phyloP scores from a whole-genome alignment of 2,797 vertebrate genomes.

The Microcaecilia unicolor region DNA sequence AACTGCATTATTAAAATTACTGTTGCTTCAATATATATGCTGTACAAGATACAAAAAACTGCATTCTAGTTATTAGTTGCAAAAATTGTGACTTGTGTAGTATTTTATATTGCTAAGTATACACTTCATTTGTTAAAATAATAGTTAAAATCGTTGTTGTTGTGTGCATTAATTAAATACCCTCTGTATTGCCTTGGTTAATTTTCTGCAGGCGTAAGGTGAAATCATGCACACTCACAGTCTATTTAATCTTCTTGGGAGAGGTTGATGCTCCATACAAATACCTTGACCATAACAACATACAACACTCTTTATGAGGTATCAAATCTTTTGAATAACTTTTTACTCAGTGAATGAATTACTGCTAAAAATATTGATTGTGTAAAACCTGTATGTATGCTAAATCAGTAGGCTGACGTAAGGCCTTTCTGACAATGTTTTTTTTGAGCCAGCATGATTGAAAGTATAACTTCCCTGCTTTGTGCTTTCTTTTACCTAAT shows the following conservation, averaged over 20 bases:
- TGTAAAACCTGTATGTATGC: neutral
- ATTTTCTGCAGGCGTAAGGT: conserved; percentile 71
- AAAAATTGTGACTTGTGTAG: too few species aligned
- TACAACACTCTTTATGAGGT: conserved; percentile 96
- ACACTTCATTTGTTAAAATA: too few species aligned
- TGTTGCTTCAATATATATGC: too few species aligned
- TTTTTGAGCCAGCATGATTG: neutral
- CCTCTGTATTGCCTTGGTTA: neutral
- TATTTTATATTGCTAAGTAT: too few species aligned
- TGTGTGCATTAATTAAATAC: neutral
- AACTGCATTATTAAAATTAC: too few species aligned
- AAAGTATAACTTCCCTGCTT: too few species aligned
- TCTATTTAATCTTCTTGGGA: conserved; percentile 92
- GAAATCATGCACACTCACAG: conserved; percentile 98
- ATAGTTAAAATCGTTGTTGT: too few species aligned
- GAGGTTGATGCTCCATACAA: conserved; percentile 83
- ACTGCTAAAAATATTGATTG: neutral
- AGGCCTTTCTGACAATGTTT: too few species aligned
- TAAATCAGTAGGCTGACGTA: neutral
- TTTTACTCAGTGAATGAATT: neutral
- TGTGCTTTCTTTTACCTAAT: too few species aligned
- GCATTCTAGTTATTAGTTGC: too few species aligned
- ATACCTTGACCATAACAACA: conserved; percentile 80
- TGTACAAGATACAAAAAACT: too few species aligned
- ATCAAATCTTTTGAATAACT: conserved; percentile 20